Base-by-base conservation (phyloP, 2,113 vertebrate genomes). In the Xiphophorus hellerii region DNA sequence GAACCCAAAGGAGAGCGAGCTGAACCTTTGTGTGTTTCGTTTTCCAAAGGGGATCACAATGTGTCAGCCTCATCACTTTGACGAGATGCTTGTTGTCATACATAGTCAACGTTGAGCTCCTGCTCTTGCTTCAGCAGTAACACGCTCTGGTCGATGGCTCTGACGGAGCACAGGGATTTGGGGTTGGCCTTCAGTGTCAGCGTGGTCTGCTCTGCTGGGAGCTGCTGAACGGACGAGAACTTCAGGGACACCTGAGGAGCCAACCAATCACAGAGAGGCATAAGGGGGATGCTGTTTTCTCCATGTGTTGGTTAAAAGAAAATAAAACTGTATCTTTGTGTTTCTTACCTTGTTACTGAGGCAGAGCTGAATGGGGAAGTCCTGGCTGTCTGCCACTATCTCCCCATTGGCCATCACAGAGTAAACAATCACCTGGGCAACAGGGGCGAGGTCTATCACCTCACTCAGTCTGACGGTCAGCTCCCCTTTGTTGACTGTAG, bases 391-490 rank as follows among this genome's bases (percentile, higher is more conserved):
- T 0, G 95, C 97, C 2, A 98, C 88, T 11, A 91, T 64, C 75
- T 97, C 96, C 4, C 93, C 93, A 5, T 61, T 87, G n/a, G 95
- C 91, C 73, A 94, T 88, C 37, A 96, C 63, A 0, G 95, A 81
- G 66, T 95, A 97, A 37, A 98, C 78, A 13, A 97, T 90, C 69
- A 97, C 20, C 72, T 97, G 95, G 14, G 95, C 94, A 1, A 93
- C 1, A 0, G 97, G 97, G 7, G 96, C 91, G 66, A 96, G 85
- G 62, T 93, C 78, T 22, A 78, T 39, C 14, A 92, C 31, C 67
- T 93, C 76, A 2, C 61, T 69, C 33, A 98, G 64, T 0, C 80
- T 10, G 0, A 97, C 0, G 0, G 76, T 73, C 65, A 97, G 76
- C 35, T 89, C 73, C 1, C 96, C 96, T 51, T 48, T 90, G 84